Evolutionary conservation across 1,140 invertebrate species (phyloP).

Genomic region (Planococcus citri): DNA sequence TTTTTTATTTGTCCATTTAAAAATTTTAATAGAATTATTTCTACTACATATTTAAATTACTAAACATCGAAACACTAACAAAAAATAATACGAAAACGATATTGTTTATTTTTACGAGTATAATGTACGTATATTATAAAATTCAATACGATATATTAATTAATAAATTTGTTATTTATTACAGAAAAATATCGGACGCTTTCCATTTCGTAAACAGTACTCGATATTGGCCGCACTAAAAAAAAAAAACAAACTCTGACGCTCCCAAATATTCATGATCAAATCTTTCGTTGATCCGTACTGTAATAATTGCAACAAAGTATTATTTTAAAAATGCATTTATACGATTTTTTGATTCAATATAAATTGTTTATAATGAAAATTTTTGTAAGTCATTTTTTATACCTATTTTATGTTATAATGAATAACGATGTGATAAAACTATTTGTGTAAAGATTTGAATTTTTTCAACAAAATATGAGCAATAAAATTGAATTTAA

Average conservation of each 20-base stretch:
- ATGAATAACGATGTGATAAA: not conserved
- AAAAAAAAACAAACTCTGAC: too few relatives aligned
- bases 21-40: too few relatives aligned
- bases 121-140: too few relatives aligned
- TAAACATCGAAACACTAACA: too few relatives aligned
- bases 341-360: conserved; percentile 13
- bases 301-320: conserved; percentile 13
- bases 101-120: too few relatives aligned
- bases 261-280: not conserved
- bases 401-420: not conserved
- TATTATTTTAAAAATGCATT: conserved; percentile 19
- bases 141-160: not conserved
- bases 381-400: not conserved
- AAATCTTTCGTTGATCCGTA: not conserved
- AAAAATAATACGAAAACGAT: too few relatives aligned
- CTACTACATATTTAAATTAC: too few relatives aligned
- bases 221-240: conserved; percentile 12
- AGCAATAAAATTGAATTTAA: too few relatives aligned
- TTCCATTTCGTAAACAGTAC: conserved; percentile 16
- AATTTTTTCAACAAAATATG: too few relatives aligned
- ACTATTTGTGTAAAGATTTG: too few relatives aligned
- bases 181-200: conserved; percentile 11
- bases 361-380: conserved; percentile 13
- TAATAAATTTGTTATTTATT: not conserved
- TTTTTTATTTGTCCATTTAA: too few relatives aligned